Evolutionary conservation across 2,888 invertebrate genomes (phyloP).

Genomic region (Luperina nickerlii): DNA sequence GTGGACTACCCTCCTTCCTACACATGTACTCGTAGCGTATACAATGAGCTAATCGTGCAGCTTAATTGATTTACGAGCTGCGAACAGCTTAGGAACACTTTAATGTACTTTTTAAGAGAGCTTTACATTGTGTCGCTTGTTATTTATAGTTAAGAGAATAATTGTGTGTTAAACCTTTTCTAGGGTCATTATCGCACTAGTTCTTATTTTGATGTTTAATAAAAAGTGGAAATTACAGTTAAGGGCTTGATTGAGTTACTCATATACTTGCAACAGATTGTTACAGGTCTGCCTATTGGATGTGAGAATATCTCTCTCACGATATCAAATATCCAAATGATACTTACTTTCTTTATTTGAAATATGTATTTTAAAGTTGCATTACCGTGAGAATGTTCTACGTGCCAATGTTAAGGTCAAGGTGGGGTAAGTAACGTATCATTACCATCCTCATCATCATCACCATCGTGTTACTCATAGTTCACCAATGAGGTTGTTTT

Average conservation of each 20-base stretch:
- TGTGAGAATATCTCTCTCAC: neutral
- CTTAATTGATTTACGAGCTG: constrained; percentile 49
- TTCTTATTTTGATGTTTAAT: neutral
- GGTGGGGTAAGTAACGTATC: neutral
- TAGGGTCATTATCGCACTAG: neutral
- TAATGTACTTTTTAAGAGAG: constrained; percentile 26
- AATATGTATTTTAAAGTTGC: too few relatives aligned
- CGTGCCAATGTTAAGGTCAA: neutral
- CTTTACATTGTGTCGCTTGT: neutral
- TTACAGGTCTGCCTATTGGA: neutral
- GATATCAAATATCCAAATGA: neutral
- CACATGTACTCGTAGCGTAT: neutral
- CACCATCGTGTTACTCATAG: too few relatives aligned
- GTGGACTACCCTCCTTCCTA: neutral
- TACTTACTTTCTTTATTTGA: neutral
- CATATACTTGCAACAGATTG: neutral
- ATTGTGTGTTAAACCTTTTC: neutral
- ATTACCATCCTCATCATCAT: neutral
- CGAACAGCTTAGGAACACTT: constrained; percentile 12
- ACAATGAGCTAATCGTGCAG: constrained; percentile 33
- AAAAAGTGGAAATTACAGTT: neutral
- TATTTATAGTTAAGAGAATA: neutral
- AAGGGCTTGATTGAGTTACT: neutral
- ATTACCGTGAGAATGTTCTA: too few relatives aligned
- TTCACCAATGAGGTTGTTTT: neutral